Evolutionary conservation across 2,113 vertebrate genomes (phyloP).

Genomic region (Malurus elegans): DNA sequence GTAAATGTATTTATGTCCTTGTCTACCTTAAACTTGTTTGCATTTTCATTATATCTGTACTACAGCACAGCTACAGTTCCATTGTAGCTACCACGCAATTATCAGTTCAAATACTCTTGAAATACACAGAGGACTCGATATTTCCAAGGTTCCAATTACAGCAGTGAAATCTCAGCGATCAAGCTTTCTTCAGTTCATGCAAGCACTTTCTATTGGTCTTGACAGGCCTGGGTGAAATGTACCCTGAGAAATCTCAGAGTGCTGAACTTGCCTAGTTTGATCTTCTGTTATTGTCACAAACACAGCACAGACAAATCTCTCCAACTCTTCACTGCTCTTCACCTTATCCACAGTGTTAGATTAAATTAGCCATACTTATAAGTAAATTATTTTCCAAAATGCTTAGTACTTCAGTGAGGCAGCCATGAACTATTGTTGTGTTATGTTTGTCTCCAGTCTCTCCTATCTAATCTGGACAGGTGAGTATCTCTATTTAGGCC

Average conservation of each 20-base stretch:
- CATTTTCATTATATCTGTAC: not conserved
- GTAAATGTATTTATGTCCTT: not conserved
- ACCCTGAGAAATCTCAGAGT: not conserved
- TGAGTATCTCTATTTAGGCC: not conserved
- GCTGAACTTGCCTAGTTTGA: not conserved
- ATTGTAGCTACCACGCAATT: not conserved
- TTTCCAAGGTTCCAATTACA: not conserved
- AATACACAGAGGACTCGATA: not conserved
- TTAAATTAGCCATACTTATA: not conserved
- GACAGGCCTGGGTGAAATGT: not conserved
- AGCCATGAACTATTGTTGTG: not conserved
- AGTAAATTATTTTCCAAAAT: not conserved
- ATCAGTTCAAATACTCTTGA: not conserved
- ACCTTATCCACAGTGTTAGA: accelerated
- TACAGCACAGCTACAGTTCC: not conserved
- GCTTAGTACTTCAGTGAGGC: not conserved
- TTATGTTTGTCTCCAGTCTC: not conserved
- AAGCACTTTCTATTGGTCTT: not conserved
- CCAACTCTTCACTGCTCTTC: not conserved
- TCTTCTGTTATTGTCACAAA: not conserved
- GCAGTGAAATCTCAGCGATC: not conserved
- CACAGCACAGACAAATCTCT: not conserved
- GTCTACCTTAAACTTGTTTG: not conserved
- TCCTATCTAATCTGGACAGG: not conserved
- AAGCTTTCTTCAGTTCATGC: not conserved